Base-by-base conservation (phyloP, 2,888 invertebrate species). In the Latrodectus elegans region DNA sequence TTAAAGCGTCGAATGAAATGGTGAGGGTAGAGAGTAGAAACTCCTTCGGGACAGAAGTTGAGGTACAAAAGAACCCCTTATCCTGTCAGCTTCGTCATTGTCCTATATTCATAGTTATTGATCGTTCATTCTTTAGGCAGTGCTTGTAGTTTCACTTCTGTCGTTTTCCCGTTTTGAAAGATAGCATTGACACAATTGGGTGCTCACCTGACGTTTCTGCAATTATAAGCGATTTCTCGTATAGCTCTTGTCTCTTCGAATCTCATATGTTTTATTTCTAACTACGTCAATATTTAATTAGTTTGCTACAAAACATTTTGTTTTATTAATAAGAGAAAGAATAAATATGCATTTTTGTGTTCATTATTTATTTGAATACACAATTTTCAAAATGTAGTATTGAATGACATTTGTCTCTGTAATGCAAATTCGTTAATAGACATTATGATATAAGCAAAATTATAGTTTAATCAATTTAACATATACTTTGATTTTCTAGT, bases 71-170 rank as follows among this genome's bases (percentile, higher is more conserved):
- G 67, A 49, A 52, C 60, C 65, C 75, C 65, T 74, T 70, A 65
- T 80, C 70, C 75, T 70, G 70, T 71, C 79, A 76, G 55, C 55
- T 17, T 74, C 68, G 72, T 65, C 51, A 71, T 53, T 22, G 77
- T 38, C 75, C 67, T 65, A 75, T 85, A 85, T 79, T 75, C 75
- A 79, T 75, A 75, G 80, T 74, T 85, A 85, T 85, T 80, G 85
- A 85, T 80, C 85, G 84, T 55, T 79, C 65, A 22, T 76, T 53
- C 22, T 17, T 14, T n/a, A 11, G 60, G 60, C 12, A 53, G 49
- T 51, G 26, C 64, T 76, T 79, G 52, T 73, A 15, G 64, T 71
- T 85, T 74, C 79, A 49, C 72, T 52, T 74, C 60, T 15, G 51
- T 53, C 74, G 14, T 15, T 68, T 17, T 9, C 75, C 67, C 75